These are phyloP conservation scores for Australoheros facetus DNA, from an alignment of 2,797 vertebrate species.

Conservation along the genomic window DNA sequence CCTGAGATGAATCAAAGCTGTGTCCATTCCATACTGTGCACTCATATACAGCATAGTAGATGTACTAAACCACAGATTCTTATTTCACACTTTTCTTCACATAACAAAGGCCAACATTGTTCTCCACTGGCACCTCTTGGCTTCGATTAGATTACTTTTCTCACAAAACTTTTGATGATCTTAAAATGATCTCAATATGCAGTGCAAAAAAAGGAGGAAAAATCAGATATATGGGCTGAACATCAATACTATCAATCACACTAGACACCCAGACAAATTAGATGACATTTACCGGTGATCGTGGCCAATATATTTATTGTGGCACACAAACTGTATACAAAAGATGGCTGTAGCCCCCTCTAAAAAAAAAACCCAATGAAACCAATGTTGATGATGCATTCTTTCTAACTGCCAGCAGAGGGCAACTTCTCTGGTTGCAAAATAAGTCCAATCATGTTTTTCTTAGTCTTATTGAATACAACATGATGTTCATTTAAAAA, in stretches of 20 bases:
- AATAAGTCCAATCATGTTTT: neutral
- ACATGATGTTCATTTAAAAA: too few species aligned
- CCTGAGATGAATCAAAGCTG: slow-evolving; percentile 36
- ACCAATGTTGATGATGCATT: neutral
- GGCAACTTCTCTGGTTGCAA: neutral
- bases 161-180: neutral
- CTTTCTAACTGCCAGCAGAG: neutral
- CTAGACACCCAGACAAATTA: neutral
- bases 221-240: neutral
- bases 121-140: neutral
- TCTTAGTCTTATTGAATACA: too few species aligned
- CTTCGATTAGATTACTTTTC: neutral
- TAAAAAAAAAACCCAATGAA: neutral
- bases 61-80: neutral
- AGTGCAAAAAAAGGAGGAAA: neutral
- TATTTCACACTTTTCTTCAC: neutral
- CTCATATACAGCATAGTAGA: neutral
- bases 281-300: accelerated
- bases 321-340: neutral
- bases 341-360: neutral
- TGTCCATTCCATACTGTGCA: slow-evolving; percentile 17
- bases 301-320: neutral
- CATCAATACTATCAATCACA: neutral
- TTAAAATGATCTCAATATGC: neutral
- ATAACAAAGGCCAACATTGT: neutral